Evolutionary conservation across 2,797 vertebrate species (phyloP).

Genomic region (Sciurus vulgaris): DNA sequence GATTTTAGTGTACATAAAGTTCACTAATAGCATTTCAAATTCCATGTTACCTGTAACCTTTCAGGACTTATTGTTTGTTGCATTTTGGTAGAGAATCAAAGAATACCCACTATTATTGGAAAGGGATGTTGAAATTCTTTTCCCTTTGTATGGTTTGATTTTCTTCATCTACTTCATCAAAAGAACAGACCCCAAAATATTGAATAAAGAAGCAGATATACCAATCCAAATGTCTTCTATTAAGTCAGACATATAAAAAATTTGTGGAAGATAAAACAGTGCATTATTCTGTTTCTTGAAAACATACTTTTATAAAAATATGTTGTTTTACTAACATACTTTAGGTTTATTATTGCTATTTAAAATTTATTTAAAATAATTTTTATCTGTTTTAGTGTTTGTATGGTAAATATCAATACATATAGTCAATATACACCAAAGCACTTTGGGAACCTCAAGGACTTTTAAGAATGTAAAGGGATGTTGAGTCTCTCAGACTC

Average conservation of each 20-base stretch:
- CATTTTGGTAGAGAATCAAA: conserved; percentile 8
- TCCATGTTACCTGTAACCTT: not conserved
- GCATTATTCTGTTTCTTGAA: not conserved
- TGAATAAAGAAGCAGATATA: not conserved
- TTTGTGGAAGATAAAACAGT: not conserved
- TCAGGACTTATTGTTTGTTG: conserved; percentile 3
- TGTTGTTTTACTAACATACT: not conserved
- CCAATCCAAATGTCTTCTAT: not conserved
- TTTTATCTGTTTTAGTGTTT: not conserved
- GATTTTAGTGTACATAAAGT: not conserved
- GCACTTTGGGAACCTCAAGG: not conserved
- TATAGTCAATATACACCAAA: not conserved
- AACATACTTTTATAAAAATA: not conserved
- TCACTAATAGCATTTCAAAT: conserved; percentile 14
- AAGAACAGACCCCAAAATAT: not conserved
- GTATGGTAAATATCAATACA: not conserved
- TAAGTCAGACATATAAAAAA: not conserved
- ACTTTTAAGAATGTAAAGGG: not conserved
- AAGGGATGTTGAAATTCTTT: not conserved
- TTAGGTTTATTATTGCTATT: not conserved
- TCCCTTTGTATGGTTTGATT: not conserved
- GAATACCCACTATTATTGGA: not conserved
- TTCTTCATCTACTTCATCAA: not conserved
- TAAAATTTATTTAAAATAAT: not conserved
- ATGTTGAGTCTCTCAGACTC: not conserved